Base-by-base conservation (phyloP, 2,113 vertebrate genomes). In the Menura novaehollandiae region DNA sequence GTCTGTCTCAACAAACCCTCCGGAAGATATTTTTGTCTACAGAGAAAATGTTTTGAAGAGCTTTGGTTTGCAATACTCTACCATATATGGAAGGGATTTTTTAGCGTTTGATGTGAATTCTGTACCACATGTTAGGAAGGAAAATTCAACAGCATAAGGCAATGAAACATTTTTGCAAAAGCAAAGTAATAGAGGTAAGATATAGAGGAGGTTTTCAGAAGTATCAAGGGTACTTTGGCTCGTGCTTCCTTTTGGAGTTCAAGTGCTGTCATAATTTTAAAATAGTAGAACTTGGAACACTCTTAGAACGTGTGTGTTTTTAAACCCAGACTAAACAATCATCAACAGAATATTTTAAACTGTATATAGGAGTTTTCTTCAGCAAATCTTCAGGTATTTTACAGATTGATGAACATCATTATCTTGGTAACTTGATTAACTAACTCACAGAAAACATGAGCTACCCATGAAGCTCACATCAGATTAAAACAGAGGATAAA, bases 41-140 rank as follows among this genome's bases (percentile, higher is more conserved):
- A 78, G 90, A 88, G 63, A 90, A 95, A 88, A 93, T 95, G 78
- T 96, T 96, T 94, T 88, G 56, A 94, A 85, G 93, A 85, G 89
- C 39, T 95, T 96, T 89, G 82, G 26, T 96, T 95, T 96, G 95
- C 88, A 95, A 10, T 95, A 75, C 78, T 88, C 89, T 90, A 86
- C 95, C 95, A 94, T 97, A 94, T 96, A 97, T 95, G 96, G 95
- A 78, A 93, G 78, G 55, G 72, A 94, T 93, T 83, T 93, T 90
- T 97, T 91, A 67, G 55, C 82, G 71, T 91, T 95, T 91, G 89
- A 88, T 89, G 87, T 91, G 83, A 85, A 95, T 96, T 96, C 75
- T 86, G 76, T 88, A 55, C 67, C 24, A 67, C 82, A 58, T 91
- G 74, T 89, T 95, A 90, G 33, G 35, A 84, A 60, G 72, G 72